Evolutionary conservation across 2,888 invertebrate genomes (phyloP), one percentile per base, ranked within the genome.

Genomic region (Eucriotettix oculatus): DNA sequence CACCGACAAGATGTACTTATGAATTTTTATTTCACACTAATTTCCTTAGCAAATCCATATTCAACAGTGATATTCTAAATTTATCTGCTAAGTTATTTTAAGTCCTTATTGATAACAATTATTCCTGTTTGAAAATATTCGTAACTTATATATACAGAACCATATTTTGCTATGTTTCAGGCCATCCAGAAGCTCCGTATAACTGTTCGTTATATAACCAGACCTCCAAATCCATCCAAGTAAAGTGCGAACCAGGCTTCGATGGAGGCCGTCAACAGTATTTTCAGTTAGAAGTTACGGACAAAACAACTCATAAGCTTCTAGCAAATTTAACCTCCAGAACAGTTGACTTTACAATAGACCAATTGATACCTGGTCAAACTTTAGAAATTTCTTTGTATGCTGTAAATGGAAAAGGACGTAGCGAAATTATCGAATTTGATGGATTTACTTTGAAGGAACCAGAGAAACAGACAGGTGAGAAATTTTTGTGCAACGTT

Each of bases 331-430:
- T 83, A 10, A 83, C 86, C 5, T 83, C 86, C 52, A 80, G 81
- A 64, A 10, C 1, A 9, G 86, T 91, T 0, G 77, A 82, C 44
- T 87, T 93, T 76, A 84, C 84, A 60, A 85, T 91, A 1, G 82
- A 82, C 66, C 85, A 84, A 9, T 78, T 94, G 58, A 86, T 87
- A 60, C 82, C 92, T 0, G 91, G 88, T 10, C 85, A 85, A 67
- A 79, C 84, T n/a, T 79, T 93, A 65, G 84, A 84, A 67, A 83
- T 93, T 72, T 77, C 85, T 58, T 81, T 93, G 63, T 92, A 88
- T 72, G 86, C 92, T 1, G 83, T 83, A 61, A 94, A 94, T 72
- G 81, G 85, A 9, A 86, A 89, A 68, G 93, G 93, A 16, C 79
- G 84, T 66, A 91, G 91, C 65, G 89, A 90, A 63, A 29, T 29